Conservation (phyloP, 2,888 invertebrate genomes). For the Eretmocerus hayati region DNA sequence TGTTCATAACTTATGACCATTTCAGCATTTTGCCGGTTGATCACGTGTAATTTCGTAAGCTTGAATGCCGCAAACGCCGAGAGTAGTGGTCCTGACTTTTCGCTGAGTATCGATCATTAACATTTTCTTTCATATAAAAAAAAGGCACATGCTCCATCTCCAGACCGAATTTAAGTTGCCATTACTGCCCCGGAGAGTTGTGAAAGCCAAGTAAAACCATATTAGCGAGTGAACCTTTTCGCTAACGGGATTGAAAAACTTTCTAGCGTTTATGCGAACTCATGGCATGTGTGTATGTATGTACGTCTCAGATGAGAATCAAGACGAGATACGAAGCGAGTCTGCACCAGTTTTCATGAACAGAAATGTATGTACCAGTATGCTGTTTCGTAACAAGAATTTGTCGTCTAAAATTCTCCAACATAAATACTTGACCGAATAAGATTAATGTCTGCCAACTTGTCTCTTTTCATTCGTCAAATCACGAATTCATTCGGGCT, state of each 20-base stretch:
- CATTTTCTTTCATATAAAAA: not conserved
- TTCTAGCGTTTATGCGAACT: conserved; percentile 13
- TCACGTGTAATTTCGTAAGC: too few relatives aligned
- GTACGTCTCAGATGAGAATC: not conserved
- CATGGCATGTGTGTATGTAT: not conserved
- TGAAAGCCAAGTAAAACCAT: conserved; percentile 7
- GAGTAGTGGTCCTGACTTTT: not conserved
- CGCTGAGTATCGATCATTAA: not conserved
- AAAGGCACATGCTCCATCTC: not conserved
- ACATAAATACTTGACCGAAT: conserved; percentile 1
- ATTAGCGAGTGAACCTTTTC: conserved; percentile 8
- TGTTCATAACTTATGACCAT: too few relatives aligned
- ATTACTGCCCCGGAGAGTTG: conserved; percentile 1
- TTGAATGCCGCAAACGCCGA: too few relatives aligned
- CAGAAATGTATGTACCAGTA: not conserved
- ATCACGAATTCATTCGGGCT: too few relatives aligned
- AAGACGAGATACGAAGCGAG: not conserved
- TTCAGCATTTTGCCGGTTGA: too few relatives aligned
- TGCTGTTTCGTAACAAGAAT: conserved; percentile 3
- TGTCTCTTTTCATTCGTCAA: too few relatives aligned
- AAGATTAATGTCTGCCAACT: not conserved
- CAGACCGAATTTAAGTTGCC: not conserved
- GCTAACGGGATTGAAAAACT: conserved; percentile 19
- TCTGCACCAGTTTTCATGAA: not conserved
- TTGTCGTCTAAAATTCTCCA: conserved; percentile 8